These are phyloP conservation scores for Hippocampus guttulatus DNA, from an alignment of 2,113 vertebrate genomes.

Conservation along the genomic window DNA sequence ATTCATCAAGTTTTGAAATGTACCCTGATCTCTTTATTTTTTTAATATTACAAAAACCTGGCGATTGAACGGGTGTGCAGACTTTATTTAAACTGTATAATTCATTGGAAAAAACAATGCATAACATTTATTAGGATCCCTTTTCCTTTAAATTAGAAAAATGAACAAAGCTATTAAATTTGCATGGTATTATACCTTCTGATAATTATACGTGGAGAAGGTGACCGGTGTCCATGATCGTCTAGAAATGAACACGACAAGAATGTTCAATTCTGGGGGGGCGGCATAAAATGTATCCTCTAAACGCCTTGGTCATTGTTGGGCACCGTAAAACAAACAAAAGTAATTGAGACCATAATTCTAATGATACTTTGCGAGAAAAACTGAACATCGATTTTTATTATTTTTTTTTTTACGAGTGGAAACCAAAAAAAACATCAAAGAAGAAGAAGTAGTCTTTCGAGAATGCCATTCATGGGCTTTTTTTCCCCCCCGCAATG, in stretches of 20 bases:
- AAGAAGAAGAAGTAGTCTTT: constrained; percentile 20
- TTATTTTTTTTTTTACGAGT: constrained; percentile 43
- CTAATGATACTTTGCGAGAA: constrained; percentile 62
- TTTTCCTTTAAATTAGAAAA: not conserved
- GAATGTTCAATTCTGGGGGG: not conserved
- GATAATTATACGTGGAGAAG: not conserved
- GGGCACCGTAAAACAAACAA: constrained; percentile 55
- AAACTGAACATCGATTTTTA: constrained; percentile 64
- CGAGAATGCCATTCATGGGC: not conserved
- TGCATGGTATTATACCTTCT: not conserved
- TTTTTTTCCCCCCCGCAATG: not conserved
- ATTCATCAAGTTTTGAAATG: not conserved
- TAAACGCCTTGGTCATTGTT: not conserved
- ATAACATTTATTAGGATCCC: no score
- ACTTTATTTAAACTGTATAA: no score
- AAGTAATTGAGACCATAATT: constrained; percentile 49
- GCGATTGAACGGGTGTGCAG: not conserved
- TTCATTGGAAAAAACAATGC: no score
- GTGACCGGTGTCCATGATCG: not conserved
- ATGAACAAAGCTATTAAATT: not conserved
- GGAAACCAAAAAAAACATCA: constrained; percentile 54
- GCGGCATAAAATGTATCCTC: not conserved
- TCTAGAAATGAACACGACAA: not conserved
- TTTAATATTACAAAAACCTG: not conserved
- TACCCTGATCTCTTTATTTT: not conserved